Base-by-base conservation (phyloP, 2,113 vertebrate species). In the Orthochromis malagaraziensis region DNA sequence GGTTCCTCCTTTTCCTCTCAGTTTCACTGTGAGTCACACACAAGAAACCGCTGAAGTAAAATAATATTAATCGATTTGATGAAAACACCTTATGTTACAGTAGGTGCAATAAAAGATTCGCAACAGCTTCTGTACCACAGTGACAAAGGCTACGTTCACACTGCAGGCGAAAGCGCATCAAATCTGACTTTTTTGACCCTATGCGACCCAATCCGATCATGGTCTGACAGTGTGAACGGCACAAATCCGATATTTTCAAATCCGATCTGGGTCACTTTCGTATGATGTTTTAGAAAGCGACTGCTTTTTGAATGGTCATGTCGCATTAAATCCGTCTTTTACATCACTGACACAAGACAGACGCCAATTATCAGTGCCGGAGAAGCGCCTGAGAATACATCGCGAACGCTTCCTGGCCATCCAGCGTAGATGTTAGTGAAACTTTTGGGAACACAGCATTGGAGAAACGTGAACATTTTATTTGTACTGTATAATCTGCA, bases 21-120 rank as follows among this genome's bases (percentile, higher is more conserved):
- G 40, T 75, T 75, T 75, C 68, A 75, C 68, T 75, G 10, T 38
- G 68, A 75, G 40, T 73, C 68, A 73, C 40, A 45, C 42, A 49
- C 70, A 75, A 45, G 70, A 47, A 16, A 19, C 24, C 0, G 24
- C 24, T 47, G 70, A 49, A 77, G 7, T 49, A 29, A 77, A 77
- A 49, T 75, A 49, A 29, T 75, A 49, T 3, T 7, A 11, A 75
- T 47, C 1, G 1, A 49, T 47, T 75, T 75, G 42, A 75, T 47
- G 42, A 75, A 47, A 47, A 31, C 24, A 49, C 14, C 26, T 12
- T 31, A 77, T 77, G 70, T 49, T 77, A 49, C 24, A 29, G 14
- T 19, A 31, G 26, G 70, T 73, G 40, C 21, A 73, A 45, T 26
- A 21, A 70, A 70, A 70, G n/a, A 70, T 24, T 70, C n/a, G 4